Conservation (phyloP, 2,797 vertebrate genomes). For the Amblyraja radiata region DNA sequence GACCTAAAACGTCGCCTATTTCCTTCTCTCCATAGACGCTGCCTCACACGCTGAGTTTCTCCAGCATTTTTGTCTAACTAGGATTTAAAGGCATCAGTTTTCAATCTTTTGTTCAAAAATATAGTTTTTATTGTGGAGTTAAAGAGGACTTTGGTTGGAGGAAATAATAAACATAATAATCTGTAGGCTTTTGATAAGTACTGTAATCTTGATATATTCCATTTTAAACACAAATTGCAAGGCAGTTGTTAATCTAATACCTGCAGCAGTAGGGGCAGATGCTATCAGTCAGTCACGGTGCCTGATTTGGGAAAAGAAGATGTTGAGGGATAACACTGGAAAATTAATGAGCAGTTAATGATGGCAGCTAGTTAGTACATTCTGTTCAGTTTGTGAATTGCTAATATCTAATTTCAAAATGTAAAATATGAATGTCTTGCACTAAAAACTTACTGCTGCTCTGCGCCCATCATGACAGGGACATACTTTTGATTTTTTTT, state of each 20-base stretch:
- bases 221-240: slow-evolving; percentile 1
- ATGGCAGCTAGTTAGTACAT: neutral
- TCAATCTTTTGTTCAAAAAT: neutral
- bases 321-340: neutral
- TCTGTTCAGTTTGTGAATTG: neutral
- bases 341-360: slow-evolving; percentile 19
- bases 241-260: neutral
- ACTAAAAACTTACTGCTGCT: neutral
- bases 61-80: too few relatives aligned
- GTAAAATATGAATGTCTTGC: neutral
- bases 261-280: slow-evolving; percentile 29
- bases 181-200: neutral
- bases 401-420: neutral
- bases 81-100: neutral
- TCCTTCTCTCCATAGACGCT: too few relatives aligned
- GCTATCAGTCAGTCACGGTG: neutral
- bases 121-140: neutral
- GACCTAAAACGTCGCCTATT: too few relatives aligned
- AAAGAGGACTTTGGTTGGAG: neutral
- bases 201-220: neutral
- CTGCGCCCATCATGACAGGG: neutral
- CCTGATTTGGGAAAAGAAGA: neutral
- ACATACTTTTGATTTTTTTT: neutral
- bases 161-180: neutral
- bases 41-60: too few relatives aligned